Conservation (phyloP, 2,888 invertebrate genomes). For the Heliothis peltigera region DNA sequence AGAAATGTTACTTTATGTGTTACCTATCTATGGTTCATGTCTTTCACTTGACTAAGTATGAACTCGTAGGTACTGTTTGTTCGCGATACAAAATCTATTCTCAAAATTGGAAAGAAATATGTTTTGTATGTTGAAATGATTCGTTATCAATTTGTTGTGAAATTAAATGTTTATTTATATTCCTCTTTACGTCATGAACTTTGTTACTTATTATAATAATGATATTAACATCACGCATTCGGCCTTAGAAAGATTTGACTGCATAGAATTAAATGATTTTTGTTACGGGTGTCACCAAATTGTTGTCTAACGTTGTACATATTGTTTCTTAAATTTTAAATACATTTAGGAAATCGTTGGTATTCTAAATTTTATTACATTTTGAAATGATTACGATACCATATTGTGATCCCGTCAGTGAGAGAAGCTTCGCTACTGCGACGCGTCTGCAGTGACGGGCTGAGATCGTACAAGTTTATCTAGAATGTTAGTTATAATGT, state of each 20-base stretch:
- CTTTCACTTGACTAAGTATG: conserved; percentile 6
- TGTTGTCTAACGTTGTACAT: conserved; percentile 69
- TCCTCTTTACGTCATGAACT: conserved; percentile 30
- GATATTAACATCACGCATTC: conserved; percentile 62
- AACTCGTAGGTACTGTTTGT: conserved; percentile 8
- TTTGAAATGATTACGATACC: conserved; percentile 67
- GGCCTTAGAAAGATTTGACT: conserved; percentile 87
- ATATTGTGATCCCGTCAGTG: conserved; percentile 65
- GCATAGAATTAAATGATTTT: conserved; percentile 81
- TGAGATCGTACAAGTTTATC: conserved; percentile 62
- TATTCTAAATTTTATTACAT: conserved; percentile 80
- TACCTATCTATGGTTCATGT: conserved; percentile 34
- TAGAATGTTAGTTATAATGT: conserved; percentile 69
- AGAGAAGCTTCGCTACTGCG: conserved; percentile 38
- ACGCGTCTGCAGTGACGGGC: conserved; percentile 57
- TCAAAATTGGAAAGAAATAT: conserved; percentile 7
- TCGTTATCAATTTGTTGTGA: conserved; percentile 28
- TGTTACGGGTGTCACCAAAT: conserved; percentile 65
- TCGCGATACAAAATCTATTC: conserved; percentile 13
- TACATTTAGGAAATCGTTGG: conserved; percentile 76
- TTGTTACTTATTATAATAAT: conserved; percentile 38
- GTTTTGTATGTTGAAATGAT: conserved; percentile 23
- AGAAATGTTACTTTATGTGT: conserved; percentile 48
- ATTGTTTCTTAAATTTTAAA: conserved; percentile 74
- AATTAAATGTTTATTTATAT: conserved; percentile 23